Evolutionary conservation across 2,797 vertebrate genomes (phyloP).

Genomic region (Anguilla obscura): DNA sequence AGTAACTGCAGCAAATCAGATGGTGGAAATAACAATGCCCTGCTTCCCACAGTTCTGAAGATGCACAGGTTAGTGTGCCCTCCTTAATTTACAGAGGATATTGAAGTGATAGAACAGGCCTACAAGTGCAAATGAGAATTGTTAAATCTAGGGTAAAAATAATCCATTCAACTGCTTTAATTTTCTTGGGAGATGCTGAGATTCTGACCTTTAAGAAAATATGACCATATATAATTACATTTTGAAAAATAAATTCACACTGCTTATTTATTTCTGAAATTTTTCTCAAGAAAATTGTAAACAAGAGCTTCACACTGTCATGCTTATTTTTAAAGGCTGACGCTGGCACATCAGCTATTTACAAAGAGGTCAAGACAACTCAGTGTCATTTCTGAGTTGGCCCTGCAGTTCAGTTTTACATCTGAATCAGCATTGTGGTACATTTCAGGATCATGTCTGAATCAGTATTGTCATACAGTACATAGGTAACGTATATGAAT

Average conservation of each 20-base stretch:
- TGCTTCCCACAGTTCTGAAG: background rate
- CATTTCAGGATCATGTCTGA: background rate
- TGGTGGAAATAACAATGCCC: background rate
- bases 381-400: background rate
- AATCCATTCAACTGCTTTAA: background rate
- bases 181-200: background rate
- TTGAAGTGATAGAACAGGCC: background rate
- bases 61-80: background rate
- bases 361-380: background rate
- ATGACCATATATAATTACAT: background rate
- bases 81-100: background rate
- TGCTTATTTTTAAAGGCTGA: background rate
- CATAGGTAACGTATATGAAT: background rate
- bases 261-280: background rate
- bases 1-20: background rate
- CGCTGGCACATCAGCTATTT: background rate
- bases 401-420: background rate
- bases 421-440: background rate
- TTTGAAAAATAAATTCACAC: background rate
- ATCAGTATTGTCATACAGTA: background rate
- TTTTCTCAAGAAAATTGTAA: background rate
- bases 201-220: slow-evolving; percentile 1
- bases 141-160: background rate
- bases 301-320: background rate
- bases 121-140: background rate